Percentiles rank a stretch among this genome's conserved stretches.
These are phyloP conservation scores for Orchestes rusci DNA, from an alignment of 2,888 invertebrate species.

Conservation along the genomic window DNA sequence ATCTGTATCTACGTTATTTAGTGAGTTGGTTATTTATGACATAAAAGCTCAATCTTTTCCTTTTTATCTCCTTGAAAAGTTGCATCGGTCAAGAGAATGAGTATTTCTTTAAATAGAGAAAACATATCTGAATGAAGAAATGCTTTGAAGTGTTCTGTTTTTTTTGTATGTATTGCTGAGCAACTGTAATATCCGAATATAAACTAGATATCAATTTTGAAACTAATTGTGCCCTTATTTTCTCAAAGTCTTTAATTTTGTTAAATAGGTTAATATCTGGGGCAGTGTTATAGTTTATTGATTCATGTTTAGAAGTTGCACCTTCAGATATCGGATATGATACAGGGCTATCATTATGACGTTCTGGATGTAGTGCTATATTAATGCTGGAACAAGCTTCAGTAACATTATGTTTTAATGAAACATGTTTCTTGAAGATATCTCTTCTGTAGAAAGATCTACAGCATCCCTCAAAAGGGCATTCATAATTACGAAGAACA, in stretches of 20 bases:
- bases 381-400: background rate
- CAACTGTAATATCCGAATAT: background rate
- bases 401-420: background rate
- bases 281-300: background rate
- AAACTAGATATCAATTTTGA: background rate
- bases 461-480: slow-evolving; percentile 1
- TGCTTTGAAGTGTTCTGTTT: background rate
- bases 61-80: background rate
- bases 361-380: background rate
- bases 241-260: background rate
- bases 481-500: background rate
- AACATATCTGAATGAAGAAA: background rate
- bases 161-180: background rate
- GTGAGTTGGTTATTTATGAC: background rate
- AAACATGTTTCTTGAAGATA: background rate
- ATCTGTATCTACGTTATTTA: background rate
- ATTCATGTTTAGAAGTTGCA: background rate
- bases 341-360: background rate
- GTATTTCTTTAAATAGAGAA: background rate
- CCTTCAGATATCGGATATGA: background rate
- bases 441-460: background rate
- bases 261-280: background rate
- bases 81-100: background rate
- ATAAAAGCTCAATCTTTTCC: background rate
- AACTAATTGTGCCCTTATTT: background rate